Evolutionary conservation across 2,113 vertebrate species (phyloP).

Genomic region (Tupaia chinensis): DNA sequence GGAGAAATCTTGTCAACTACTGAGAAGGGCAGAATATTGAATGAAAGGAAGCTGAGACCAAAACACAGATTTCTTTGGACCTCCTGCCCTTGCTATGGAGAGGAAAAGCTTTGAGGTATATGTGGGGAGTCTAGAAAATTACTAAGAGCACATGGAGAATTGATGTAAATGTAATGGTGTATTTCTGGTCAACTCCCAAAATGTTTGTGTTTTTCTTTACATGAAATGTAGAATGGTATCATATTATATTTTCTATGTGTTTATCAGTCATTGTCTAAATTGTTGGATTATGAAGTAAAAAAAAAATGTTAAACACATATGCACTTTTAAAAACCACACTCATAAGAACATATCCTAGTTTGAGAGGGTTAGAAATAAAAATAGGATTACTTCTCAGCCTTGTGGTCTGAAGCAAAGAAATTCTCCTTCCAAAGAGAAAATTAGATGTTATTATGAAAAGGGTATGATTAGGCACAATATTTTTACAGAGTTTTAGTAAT

Average conservation of each 20-base stretch:
- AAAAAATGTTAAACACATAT: not conserved
- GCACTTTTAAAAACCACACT: not conserved
- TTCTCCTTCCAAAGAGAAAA: slow-evolving; percentile 3
- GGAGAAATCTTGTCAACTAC: not conserved
- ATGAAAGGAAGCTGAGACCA: not conserved
- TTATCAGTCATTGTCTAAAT: not conserved
- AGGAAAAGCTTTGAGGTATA: not conserved
- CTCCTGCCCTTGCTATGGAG: not conserved
- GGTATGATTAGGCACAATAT: not conserved
- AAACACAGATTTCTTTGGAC: not conserved
- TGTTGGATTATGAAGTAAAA: not conserved
- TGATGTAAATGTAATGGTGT: not conserved
- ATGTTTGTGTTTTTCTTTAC: not conserved
- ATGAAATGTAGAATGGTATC: not conserved
- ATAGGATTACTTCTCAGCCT: not conserved
- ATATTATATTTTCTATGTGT: not conserved
- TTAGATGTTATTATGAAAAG: not conserved
- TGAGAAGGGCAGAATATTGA: not conserved
- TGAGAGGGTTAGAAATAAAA: slow-evolving; percentile 12
- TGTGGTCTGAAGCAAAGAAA: not conserved
- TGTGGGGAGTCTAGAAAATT: not conserved
- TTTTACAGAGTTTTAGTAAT: slow-evolving; percentile 15
- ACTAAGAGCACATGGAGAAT: not conserved
- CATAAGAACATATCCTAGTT: not conserved
- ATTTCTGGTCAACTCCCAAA: not conserved